These are phyloP conservation scores for Caenorhabditis uteleia DNA, from an alignment of 2,888 invertebrate genomes.

Conservation along the genomic window DNA sequence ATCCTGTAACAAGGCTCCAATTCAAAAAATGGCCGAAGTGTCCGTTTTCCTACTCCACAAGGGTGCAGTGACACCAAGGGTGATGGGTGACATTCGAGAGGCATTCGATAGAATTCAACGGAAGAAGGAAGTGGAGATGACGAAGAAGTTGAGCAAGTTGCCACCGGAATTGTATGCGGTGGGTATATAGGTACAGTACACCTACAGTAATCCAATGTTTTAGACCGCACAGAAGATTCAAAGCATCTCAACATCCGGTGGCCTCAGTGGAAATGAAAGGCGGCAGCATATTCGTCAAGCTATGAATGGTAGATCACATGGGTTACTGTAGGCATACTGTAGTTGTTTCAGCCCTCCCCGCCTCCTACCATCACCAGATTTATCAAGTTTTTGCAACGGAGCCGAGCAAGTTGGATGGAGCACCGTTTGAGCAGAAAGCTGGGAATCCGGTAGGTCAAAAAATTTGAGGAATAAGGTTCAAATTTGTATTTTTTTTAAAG, in stretches of 20 bases:
- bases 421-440: constrained; percentile 10
- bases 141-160: constrained; percentile 22
- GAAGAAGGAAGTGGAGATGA: constrained; percentile 18
- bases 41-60: constrained; percentile 30
- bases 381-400: constrained; percentile 16
- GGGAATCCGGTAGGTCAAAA: constrained; percentile 11
- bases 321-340: neutral
- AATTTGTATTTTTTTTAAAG: neutral
- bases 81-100: constrained; percentile 24
- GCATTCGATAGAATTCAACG: constrained; percentile 28
- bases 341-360: constrained; percentile 20
- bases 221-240: constrained; percentile 35
- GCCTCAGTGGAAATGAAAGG: constrained; percentile 33
- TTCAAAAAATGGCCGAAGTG: constrained; percentile 45
- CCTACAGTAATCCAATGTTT: neutral
- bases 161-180: constrained; percentile 38
- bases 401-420: constrained; percentile 31
- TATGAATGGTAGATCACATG: constrained; percentile 7
- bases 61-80: constrained; percentile 26
- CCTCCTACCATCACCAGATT: constrained; percentile 25
- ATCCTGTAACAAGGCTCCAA: constrained; percentile 50
- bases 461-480: neutral
- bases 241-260: constrained; percentile 26
- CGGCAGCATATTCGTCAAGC: constrained; percentile 19
- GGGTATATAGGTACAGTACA: neutral